Evolutionary conservation across 2,113 vertebrate genomes (phyloP).

Genomic region (Phoxinus phoxinus): DNA sequence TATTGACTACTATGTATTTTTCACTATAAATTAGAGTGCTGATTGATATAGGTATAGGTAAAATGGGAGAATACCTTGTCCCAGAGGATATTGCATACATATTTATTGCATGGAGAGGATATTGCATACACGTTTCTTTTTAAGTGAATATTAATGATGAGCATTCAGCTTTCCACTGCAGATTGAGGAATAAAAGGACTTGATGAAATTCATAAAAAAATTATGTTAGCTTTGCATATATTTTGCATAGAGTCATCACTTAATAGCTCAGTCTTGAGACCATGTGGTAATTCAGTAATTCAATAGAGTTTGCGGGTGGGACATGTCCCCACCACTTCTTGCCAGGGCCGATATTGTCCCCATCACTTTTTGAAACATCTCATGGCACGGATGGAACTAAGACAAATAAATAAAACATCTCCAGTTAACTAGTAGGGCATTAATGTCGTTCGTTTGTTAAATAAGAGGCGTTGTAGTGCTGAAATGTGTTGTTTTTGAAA

Average conservation of each 20-base stretch:
- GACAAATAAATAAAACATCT: too few relatives aligned
- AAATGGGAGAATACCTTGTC: neutral
- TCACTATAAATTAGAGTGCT: neutral
- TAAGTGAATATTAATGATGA: slow-evolving; percentile 11
- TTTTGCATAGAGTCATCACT: neutral
- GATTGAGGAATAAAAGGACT: neutral
- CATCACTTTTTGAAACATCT: too few relatives aligned
- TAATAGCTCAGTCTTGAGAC: neutral
- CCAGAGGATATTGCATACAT: neutral
- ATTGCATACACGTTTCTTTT: neutral
- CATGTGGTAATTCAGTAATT: neutral
- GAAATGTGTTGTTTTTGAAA: too few relatives aligned
- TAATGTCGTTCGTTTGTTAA: too few relatives aligned
- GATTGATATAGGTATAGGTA: neutral
- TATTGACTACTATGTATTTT: neutral
- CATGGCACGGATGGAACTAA: too few relatives aligned
- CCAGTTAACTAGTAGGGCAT: too few relatives aligned
- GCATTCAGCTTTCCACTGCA: slow-evolving; percentile 28
- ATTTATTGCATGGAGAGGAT: neutral
- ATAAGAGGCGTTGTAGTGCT: too few relatives aligned
- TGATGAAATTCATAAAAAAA: neutral
- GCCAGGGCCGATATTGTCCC: too few relatives aligned
- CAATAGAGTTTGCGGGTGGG: too few relatives aligned
- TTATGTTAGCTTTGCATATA: neutral
- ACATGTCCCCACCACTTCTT: too few relatives aligned